Evolutionary conservation across 1,140 invertebrate species (phyloP), one percentile per base, ranked within the genome.

Genomic region (Parasteatoda tepidariorum): DNA sequence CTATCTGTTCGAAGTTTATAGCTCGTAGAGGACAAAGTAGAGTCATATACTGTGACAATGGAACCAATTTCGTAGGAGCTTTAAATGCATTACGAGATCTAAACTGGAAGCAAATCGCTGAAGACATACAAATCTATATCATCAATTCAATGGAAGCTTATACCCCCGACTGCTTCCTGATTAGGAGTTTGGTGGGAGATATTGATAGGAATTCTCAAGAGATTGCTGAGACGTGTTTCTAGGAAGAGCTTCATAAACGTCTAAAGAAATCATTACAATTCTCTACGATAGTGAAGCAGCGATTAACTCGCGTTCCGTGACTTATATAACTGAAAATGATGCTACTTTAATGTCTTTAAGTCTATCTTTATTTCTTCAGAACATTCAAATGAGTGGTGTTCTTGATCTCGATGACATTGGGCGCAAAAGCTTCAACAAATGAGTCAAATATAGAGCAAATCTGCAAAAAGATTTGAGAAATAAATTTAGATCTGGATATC

Each of bases 1-100:
- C 84, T 87, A 11, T 85, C 88, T 6, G 76, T 91, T 3, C 81
- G 86, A 18, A 78, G 90, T 33, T 91, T 83, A 84, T 87, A 0
- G 84, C 87, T 3, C 85, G 89, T 2, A 84, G 89, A 59, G 86
- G 85, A 66, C 18, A 22, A 2, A 84, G 64, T 24, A 57, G 2
- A 41, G 22, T 67, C 13, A 84, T 84, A 30, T 55, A 83, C 24
- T 74, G 48, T 33, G 71, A 84, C 31, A 83, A 85, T 30, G 78
- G 79, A 9, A 81, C 48, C 13, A 84, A 84, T 67, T 86, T 86
- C 41, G 67, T 73, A 11, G 79, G 64, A 11, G 82, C 84, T 30
- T 24, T 28, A 7, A 82, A 64, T 41, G 7, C 71, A 18, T 57
- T 86, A 15, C 34, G 66, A 28, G 33, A 71, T 74, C 28, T 83